phyloP scores from a whole-genome alignment of 2,888 invertebrate species.

The Hololepta plana region DNA sequence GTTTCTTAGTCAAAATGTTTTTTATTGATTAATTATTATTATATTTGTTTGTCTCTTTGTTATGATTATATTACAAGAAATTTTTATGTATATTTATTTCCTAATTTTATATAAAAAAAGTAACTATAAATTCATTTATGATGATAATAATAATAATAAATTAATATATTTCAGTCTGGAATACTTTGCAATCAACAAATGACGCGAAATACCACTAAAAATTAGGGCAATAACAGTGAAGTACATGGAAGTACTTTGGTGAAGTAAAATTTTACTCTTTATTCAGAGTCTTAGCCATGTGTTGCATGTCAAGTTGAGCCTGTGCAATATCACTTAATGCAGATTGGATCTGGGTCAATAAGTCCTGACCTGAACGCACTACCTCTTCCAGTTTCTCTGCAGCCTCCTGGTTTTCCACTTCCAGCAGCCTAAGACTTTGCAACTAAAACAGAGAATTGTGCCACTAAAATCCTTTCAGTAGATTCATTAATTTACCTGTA shows the following conservation, averaged over 20 bases:
- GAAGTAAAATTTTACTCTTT: conserved; percentile 7
- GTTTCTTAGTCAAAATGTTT: conserved; percentile 20
- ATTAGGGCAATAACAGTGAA: no score
- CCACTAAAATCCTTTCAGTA: conserved; percentile 1
- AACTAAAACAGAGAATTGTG: conserved; percentile 13
- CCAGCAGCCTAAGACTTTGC: conserved; percentile 55
- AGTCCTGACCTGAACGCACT: conserved; percentile 69
- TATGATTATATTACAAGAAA: conserved; percentile 3
- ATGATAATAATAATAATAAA: no score
- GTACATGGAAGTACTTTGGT: no score
- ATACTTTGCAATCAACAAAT: no score
- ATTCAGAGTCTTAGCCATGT: conserved; percentile 23
- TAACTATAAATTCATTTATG: no score
- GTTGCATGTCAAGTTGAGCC: conserved; percentile 77
- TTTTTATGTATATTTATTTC: no score
- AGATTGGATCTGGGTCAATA: conserved; percentile 76
- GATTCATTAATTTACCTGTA: conserved; percentile 39
- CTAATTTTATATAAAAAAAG: no score
- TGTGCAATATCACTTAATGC: conserved; percentile 88
- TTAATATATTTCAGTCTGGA: no score
- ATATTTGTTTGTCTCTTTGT: conserved; percentile 9
- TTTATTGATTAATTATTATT: conserved; percentile 17
- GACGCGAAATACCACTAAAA: no score
- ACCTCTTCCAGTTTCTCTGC: conserved; percentile 71
- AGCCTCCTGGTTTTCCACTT: conserved; percentile 84